phyloP scores from a whole-genome alignment of 2,888 invertebrate genomes.

The Limnephilus lunatus region DNA sequence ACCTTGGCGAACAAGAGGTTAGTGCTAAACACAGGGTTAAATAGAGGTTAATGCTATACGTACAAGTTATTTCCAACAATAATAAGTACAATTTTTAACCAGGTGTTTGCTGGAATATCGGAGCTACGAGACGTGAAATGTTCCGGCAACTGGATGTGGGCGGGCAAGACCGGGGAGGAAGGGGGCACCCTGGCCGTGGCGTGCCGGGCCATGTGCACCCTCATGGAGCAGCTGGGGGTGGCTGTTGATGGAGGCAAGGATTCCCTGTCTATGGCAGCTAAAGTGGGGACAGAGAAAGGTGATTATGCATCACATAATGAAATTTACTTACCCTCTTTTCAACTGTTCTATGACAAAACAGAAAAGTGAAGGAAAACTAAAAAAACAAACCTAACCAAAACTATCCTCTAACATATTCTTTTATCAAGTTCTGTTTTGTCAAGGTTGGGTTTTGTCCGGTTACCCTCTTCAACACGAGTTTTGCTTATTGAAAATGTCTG shows the following conservation, averaged over 20 bases:
- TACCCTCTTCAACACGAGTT: too few relatives aligned
- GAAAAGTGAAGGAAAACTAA: background rate
- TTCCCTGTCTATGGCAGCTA: constrained; percentile 97
- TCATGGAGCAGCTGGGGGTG: constrained; percentile 89
- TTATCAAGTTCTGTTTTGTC: too few relatives aligned
- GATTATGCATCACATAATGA: background rate
- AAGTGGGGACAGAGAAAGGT: constrained; percentile 82
- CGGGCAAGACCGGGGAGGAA: constrained; percentile 95
- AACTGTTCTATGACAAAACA: background rate
- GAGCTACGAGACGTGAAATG: constrained; percentile 93
- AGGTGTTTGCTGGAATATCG: constrained; percentile 82
- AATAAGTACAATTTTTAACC: constrained; percentile 29
- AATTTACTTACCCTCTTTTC: background rate
- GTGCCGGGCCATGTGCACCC: constrained; percentile 90
- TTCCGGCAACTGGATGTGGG: constrained; percentile 99
- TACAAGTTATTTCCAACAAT: constrained; percentile 28
- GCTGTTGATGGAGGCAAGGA: constrained; percentile 99
- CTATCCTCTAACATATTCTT: too few relatives aligned
- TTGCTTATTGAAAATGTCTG: too few relatives aligned
- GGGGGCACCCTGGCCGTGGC: constrained; percentile 93
- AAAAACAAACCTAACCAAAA: too few relatives aligned
- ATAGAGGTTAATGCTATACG: background rate
- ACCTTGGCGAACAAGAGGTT: too few relatives aligned
- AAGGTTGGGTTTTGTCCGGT: too few relatives aligned
- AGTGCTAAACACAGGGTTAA: too few relatives aligned